phyloP scores from a whole-genome alignment of 2,113 vertebrate species.

The Caranx ignobilis region DNA sequence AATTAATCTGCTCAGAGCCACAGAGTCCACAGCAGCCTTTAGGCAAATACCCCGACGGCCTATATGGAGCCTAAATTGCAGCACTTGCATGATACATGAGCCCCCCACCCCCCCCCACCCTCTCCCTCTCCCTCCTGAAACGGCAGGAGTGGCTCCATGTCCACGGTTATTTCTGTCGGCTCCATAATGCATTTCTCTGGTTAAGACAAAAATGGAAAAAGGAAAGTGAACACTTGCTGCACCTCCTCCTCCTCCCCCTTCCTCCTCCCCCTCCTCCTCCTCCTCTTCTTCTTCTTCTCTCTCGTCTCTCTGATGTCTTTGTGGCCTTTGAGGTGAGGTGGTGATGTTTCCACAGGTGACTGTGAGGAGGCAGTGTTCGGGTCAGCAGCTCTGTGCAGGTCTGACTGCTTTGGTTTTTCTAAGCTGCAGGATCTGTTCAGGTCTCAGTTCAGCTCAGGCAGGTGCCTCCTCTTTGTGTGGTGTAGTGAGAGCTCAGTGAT shows the following conservation, averaged over 20 bases:
- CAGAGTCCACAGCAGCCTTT: background rate
- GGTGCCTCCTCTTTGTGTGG: background rate
- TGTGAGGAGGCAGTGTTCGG: conserved; percentile 7
- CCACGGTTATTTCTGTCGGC: conserved; percentile 58
- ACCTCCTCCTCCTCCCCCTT: background rate
- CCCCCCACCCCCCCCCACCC: too few relatives aligned
- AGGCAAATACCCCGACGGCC: conserved; percentile 32
- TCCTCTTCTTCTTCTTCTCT: background rate
- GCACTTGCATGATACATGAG: conserved; percentile 63
- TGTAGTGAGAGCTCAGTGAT: background rate
- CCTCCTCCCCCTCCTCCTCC: background rate
- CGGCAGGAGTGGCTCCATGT: conserved; percentile 32
- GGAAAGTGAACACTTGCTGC: background rate
- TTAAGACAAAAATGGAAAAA: conserved; percentile 33
- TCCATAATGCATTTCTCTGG: conserved; percentile 63
- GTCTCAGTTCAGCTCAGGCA: background rate
- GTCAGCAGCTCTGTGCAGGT: conserved; percentile 4
- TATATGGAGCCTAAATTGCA: conserved; percentile 32
- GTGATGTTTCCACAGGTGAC: conserved; percentile 24
- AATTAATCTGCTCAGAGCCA: background rate
- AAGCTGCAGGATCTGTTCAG: background rate
- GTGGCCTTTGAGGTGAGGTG: conserved; percentile 49
- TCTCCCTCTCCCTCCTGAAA: conserved; percentile 21
- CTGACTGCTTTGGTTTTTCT: background rate
- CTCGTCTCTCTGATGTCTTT: conserved; percentile 8